Evolutionary conservation across 2,797 vertebrate species (phyloP), one percentile per base, ranked within the genome.

Genomic region (Spondyliosoma cantharus): DNA sequence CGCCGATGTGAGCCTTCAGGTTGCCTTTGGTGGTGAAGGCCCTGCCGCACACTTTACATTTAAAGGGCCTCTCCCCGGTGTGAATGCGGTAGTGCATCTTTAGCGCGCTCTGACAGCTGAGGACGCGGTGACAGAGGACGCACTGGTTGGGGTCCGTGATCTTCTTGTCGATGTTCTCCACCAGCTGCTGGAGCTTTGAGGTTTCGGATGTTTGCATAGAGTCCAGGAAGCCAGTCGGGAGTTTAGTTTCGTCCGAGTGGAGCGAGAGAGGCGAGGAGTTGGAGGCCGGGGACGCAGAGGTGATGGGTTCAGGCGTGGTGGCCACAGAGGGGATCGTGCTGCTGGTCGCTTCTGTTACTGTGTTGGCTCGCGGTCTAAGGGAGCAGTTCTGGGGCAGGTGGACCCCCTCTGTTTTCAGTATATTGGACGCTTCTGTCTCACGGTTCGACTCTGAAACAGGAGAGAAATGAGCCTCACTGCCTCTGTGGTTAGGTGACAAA

Each of bases 71-170:
- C 91, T 99, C 98, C 14, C 98, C 98, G 0, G 98, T 98, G 95
- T 99, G 98, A 5, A 97, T 97, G 87, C 98, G 95, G 87, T 99
- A 97, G 93, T 99, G 98, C 98, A 99, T 99, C 94, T 97, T 98
- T 78, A 99, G 96, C 3, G 98, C 98, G 0, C 97, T 99, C 94
- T 98, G 97, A 90, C 98, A 99, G 93, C 98, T 99, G 86, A 99
- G 97, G 78, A 99, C 96, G 0, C 98, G 96, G 91, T 96, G 97
- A 90, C 98, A 99, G 88, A 99, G 96, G 88, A 96, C 91, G 0
- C 98, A 99, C 90, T 98, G 96, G 94, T 99, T 99, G 58, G 96
- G 96, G 32, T 95, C 97, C 0, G 95, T 96, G 85, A 97, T 96
- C 93, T 98, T 98, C 93, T 96, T 98, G 92, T 99, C 98, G 22